Evolutionary conservation across 2,797 vertebrate genomes (phyloP).

Genomic region (Limosa lapponica): DNA sequence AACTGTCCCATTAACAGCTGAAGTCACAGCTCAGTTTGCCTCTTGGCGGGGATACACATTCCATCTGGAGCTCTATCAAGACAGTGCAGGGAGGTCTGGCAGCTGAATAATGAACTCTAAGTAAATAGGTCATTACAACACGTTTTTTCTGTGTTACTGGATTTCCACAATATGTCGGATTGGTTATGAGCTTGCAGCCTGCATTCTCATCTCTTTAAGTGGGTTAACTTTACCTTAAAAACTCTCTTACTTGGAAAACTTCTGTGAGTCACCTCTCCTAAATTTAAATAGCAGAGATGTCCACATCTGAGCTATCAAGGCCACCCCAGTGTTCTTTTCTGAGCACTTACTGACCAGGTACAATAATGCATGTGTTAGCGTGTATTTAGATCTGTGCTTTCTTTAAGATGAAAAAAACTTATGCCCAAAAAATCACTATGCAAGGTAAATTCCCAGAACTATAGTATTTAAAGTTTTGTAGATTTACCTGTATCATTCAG

Average conservation of each 20-base stretch:
- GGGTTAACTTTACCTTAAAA: not conserved
- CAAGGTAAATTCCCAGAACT: not conserved
- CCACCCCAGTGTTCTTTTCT: not conserved
- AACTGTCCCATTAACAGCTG: conserved; percentile 21
- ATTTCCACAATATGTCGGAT: not conserved
- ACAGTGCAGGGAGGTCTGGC: conserved; percentile 66
- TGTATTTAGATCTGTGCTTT: not conserved
- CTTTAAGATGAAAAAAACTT: not conserved
- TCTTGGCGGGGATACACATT: conserved; percentile 41
- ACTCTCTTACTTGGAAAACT: not conserved
- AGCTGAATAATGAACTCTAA: conserved; percentile 65
- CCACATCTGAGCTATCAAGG: not conserved
- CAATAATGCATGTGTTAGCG: not conserved
- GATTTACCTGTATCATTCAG: not conserved
- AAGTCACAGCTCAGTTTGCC: conserved; percentile 55
- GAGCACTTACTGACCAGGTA: not conserved
- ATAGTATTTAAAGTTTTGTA: not conserved
- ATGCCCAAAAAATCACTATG: fast-evolving
- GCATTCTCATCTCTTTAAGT: not conserved
- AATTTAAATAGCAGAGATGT: not conserved
- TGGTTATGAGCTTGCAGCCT: not conserved
- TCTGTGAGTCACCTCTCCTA: not conserved
- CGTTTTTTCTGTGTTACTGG: conserved; percentile 47
- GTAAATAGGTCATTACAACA: conserved; percentile 51
- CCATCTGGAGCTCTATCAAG: conserved; percentile 61